phyloP scores from a whole-genome alignment of 1,140 invertebrate species.

The Cydia fagiglandana region DNA sequence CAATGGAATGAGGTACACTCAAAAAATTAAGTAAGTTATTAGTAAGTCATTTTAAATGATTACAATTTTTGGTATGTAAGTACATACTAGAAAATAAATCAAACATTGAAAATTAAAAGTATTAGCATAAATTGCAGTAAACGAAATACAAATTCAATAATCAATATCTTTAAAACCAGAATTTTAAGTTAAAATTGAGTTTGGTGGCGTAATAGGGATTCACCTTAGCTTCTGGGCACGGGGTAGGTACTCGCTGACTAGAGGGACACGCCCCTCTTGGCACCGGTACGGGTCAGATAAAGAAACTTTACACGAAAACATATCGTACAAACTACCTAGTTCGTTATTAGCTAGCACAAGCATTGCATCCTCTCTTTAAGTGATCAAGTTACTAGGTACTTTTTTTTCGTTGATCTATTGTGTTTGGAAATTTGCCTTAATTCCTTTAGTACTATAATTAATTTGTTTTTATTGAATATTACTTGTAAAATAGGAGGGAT shows the following conservation, averaged over 20 bases:
- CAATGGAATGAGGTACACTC: too few species aligned
- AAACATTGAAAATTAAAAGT: too few species aligned
- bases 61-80: too few species aligned
- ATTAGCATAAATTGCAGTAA: too few species aligned
- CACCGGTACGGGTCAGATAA: constrained; percentile 20
- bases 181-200: not conserved
- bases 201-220: not conserved
- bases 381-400: not conserved
- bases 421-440: too few species aligned
- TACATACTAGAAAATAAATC: too few species aligned
- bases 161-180: not conserved
- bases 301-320: constrained; percentile 32
- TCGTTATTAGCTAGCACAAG: not conserved
- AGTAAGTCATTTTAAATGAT: too few species aligned
- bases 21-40: too few species aligned
- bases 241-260: not conserved
- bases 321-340: constrained; percentile 27
- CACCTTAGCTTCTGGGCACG: constrained; percentile 1
- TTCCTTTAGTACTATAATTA: too few species aligned
- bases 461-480: too few species aligned
- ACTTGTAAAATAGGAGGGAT: too few species aligned
- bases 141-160: not conserved
- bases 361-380: not conserved
- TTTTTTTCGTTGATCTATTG: too few species aligned
- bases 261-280: constrained; percentile 21